Conservation (phyloP, 1,140 invertebrate species). For the Papilio polyxenes region DNA sequence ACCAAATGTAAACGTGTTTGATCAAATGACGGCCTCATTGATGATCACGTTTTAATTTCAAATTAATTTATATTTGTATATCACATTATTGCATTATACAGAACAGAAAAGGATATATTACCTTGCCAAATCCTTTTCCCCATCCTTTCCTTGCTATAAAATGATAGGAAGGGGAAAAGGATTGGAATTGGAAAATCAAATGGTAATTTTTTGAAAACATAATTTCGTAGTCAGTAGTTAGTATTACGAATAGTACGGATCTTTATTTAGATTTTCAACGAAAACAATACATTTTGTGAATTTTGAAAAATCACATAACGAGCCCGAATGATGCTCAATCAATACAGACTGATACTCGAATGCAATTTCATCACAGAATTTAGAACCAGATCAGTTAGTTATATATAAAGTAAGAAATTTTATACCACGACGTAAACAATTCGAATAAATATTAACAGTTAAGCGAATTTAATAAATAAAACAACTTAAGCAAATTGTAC, state of each 20-base stretch:
- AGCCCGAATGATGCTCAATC: not conserved
- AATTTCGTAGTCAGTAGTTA: not conserved
- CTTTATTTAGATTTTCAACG: not conserved
- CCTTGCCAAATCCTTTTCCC: not conserved
- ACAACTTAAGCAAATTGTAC: not conserved
- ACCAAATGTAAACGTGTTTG: constrained; percentile 38
- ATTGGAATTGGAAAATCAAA: not conserved
- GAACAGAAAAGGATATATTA: no score
- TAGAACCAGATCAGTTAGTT: not conserved
- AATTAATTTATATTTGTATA: not conserved
- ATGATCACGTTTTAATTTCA: constrained; percentile 7
- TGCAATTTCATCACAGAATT: not conserved
- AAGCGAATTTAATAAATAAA: not conserved
- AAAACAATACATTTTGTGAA: not conserved
- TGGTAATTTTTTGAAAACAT: not conserved
- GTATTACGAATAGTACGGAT: not conserved
- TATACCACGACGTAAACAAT: no score
- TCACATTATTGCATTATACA: not conserved
- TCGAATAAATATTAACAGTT: not conserved
- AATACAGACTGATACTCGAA: not conserved
- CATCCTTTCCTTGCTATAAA: no score
- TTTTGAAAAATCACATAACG: not conserved
- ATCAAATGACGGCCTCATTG: constrained; percentile 31
- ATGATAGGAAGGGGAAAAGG: not conserved
- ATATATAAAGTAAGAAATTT: not conserved